Evolutionary conservation across 2,113 vertebrate species (phyloP).

Genomic region (Pholis gunnellus): DNA sequence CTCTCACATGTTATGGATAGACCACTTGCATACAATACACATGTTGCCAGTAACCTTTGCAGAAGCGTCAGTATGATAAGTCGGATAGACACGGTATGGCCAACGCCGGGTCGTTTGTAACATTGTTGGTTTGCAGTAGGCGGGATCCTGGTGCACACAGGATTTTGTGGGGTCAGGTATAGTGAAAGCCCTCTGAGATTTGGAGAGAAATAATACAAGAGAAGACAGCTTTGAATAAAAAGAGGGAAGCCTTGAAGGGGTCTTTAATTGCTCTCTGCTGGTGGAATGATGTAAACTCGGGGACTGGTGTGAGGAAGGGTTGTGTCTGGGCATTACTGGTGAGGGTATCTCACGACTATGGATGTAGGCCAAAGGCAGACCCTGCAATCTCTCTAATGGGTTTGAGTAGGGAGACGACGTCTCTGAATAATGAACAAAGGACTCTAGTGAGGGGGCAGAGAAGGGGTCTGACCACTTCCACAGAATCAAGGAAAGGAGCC

Average conservation of each 20-base stretch:
- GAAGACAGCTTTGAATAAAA: slow-evolving; percentile 46
- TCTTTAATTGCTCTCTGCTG: slow-evolving; percentile 62
- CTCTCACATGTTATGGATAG: slow-evolving; percentile 29
- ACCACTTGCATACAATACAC: slow-evolving; percentile 28
- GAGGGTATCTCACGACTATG: slow-evolving; percentile 15
- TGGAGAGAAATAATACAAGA: slow-evolving; percentile 52
- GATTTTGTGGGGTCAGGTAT: slow-evolving; percentile 36
- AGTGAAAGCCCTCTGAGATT: slow-evolving; percentile 13
- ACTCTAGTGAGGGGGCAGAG: slow-evolving; percentile 24
- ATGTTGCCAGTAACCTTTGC: slow-evolving; percentile 39
- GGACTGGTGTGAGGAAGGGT: slow-evolving; percentile 26
- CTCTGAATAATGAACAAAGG: slow-evolving; percentile 40
- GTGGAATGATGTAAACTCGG: slow-evolving; percentile 42
- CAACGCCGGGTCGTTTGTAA: background rate
- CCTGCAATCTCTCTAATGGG: slow-evolving; percentile 31
- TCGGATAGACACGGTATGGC: slow-evolving; percentile 6
- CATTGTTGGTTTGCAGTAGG: slow-evolving; percentile 16
- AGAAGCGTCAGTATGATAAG: slow-evolving; percentile 23
- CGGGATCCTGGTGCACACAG: slow-evolving; percentile 43
- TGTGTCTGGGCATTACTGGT: slow-evolving; percentile 13
- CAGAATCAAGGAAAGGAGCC: slow-evolving; percentile 14
- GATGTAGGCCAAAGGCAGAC: slow-evolving; percentile 39
- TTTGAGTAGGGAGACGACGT: slow-evolving; percentile 24
- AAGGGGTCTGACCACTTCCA: slow-evolving; percentile 21
- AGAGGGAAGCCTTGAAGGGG: background rate